Conservation (phyloP, 2,113 vertebrate species). For the Campylomormyrus numenius region DNA sequence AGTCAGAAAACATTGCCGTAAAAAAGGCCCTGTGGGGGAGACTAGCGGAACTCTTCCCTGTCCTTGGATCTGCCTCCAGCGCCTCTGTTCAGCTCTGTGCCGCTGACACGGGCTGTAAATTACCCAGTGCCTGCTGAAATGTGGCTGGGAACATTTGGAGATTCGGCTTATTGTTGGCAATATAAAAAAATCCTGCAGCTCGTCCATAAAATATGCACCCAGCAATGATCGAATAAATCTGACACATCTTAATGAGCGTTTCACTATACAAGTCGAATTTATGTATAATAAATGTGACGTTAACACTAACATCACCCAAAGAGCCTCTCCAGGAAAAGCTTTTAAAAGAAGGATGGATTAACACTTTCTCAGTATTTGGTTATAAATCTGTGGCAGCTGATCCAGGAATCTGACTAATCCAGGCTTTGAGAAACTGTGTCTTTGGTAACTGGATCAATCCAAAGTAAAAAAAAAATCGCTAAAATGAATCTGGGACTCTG, state of each 20-base stretch:
- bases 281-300: background rate
- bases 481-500: slow-evolving; percentile 1
- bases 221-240: background rate
- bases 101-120: background rate
- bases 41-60: background rate
- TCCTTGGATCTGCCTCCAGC: background rate
- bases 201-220: background rate
- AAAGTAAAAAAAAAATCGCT: background rate
- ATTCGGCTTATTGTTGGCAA: background rate
- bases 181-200: background rate
- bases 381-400: background rate
- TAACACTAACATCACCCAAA: background rate
- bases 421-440: background rate
- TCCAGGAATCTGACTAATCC: background rate
- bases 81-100: background rate
- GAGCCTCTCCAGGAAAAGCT: background rate
- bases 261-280: background rate
- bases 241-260: background rate
- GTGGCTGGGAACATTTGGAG: background rate
- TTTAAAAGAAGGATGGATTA: background rate
- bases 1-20: background rate
- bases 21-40: background rate
- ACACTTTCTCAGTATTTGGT: background rate
- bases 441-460: background rate
- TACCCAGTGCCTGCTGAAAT: background rate